A percentile compares a stretch with the other conserved stretches of the same genome.
phyloP scores from a whole-genome alignment of 2,113 vertebrate genomes.

The Dipodomys merriami region DNA sequence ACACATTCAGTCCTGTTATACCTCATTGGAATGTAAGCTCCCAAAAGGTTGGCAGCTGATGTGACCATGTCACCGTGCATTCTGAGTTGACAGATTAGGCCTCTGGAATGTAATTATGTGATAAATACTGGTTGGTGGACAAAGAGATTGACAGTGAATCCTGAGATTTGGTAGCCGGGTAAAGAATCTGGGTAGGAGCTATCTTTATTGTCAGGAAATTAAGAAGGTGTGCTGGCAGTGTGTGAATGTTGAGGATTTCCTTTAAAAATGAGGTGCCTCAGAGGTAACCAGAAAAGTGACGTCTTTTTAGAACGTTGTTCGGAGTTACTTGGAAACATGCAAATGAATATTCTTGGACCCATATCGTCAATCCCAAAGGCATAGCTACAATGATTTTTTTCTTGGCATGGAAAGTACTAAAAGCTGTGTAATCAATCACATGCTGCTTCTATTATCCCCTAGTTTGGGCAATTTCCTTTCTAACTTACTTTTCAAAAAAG shows the following conservation, averaged over 20 bases:
- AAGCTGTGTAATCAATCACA: neutral
- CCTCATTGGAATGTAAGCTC: neutral
- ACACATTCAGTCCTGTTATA: conserved; percentile 13
- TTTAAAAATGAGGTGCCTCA: conserved; percentile 26
- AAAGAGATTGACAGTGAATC: neutral
- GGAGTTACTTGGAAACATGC: neutral
- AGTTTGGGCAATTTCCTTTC: conserved; percentile 5
- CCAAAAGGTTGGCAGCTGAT: neutral
- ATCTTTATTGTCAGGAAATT: conserved; percentile 12
- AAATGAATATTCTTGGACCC: neutral
- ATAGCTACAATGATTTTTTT: neutral
- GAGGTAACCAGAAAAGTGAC: neutral
- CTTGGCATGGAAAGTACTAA: neutral
- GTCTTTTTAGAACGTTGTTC: neutral
- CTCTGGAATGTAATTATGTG: neutral
- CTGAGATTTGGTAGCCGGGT: neutral
- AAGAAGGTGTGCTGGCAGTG: neutral
- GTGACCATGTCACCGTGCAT: neutral
- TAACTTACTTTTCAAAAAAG: neutral
- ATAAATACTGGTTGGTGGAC: neutral
- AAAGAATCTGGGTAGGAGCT: neutral
- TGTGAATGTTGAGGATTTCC: neutral
- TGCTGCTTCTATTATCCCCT: neutral
- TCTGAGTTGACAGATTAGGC: neutral
- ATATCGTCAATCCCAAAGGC: conserved; percentile 13